These are phyloP conservation scores for Calephelis virginiensis DNA, from an alignment of 1,140 invertebrate genomes.

Conservation along the genomic window DNA sequence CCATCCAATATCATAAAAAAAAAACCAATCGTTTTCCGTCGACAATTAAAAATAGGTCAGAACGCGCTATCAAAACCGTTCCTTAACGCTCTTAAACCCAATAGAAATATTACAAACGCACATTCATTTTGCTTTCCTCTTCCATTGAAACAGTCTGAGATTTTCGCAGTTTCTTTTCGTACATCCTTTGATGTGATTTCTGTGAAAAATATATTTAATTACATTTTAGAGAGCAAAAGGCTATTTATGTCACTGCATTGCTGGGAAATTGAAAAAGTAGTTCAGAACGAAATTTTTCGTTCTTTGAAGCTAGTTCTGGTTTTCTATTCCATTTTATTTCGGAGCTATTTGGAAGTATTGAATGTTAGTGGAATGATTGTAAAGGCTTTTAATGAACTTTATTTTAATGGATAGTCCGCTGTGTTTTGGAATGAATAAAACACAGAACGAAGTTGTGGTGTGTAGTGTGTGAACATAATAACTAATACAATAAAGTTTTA, in stretches of 20 bases:
- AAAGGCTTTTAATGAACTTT: too few relatives aligned
- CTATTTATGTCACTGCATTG: conserved; percentile 19
- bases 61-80: not conserved
- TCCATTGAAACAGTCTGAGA: conserved; percentile 9
- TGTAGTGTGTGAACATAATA: too few relatives aligned
- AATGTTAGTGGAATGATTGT: too few relatives aligned
- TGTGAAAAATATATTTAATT: conserved; percentile 17
- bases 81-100: conserved; percentile 15
- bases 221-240: conserved; percentile 1
- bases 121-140: conserved; percentile 11
- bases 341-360: not conserved
- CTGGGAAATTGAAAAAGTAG: conserved; percentile 15
- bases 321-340: conserved; percentile 1
- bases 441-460: too few relatives aligned
- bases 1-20: too few relatives aligned
- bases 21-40: too few relatives aligned
- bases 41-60: not conserved
- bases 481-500: too few relatives aligned
- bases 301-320: not conserved
- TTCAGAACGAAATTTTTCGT: not conserved
- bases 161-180: conserved; percentile 7
- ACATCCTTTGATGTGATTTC: conserved; percentile 15
- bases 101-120: conserved; percentile 18
- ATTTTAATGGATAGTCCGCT: too few relatives aligned
- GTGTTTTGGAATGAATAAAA: too few relatives aligned